Percentiles rank a stretch among this genome's conserved stretches.
Conservation (phyloP, 2,888 invertebrate species). For the Brachyptera putata region DNA sequence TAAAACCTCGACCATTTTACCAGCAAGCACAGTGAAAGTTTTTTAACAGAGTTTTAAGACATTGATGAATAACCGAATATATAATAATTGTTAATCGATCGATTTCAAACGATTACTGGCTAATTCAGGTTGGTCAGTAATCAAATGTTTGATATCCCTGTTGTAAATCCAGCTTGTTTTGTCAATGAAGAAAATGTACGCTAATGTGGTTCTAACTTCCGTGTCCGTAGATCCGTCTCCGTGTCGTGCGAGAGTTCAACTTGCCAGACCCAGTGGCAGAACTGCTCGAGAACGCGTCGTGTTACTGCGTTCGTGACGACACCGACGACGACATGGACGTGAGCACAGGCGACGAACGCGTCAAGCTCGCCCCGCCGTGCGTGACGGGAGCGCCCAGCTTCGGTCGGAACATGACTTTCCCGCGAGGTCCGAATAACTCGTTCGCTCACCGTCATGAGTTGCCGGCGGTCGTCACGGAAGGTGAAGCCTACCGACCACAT, state of each 20-base stretch:
- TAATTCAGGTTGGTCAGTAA: too few relatives aligned
- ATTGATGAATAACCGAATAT: too few relatives aligned
- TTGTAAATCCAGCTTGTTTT: too few relatives aligned
- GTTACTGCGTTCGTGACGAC: constrained; percentile 42
- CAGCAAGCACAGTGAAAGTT: too few relatives aligned
- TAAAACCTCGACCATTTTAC: too few relatives aligned
- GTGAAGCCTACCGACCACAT: constrained; percentile 49
- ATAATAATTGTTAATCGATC: too few relatives aligned
- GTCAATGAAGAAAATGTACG: too few relatives aligned
- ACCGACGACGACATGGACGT: constrained; percentile 37
- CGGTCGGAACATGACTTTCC: constrained; percentile 60
- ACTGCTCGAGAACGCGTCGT: constrained; percentile 59
- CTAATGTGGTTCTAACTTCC: too few relatives aligned
- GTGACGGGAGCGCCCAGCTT: constrained; percentile 43
- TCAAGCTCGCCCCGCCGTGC: constrained; percentile 9
- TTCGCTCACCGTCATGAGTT: constrained; percentile 53
- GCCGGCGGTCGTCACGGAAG: constrained; percentile 62
- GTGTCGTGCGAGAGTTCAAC: constrained; percentile 91
- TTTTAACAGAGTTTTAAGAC: too few relatives aligned
- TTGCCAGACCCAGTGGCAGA: constrained; percentile 85
- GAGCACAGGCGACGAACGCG: constrained; percentile 35
- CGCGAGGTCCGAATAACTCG: constrained; percentile 38
- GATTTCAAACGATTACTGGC: too few relatives aligned
- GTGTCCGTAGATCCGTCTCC: constrained; percentile 58
- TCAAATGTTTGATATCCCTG: too few relatives aligned